Evolutionary conservation across 35 echinoderm and acorn worm species (phyloP).

Genomic region (Nesometra sesokonis): DNA sequence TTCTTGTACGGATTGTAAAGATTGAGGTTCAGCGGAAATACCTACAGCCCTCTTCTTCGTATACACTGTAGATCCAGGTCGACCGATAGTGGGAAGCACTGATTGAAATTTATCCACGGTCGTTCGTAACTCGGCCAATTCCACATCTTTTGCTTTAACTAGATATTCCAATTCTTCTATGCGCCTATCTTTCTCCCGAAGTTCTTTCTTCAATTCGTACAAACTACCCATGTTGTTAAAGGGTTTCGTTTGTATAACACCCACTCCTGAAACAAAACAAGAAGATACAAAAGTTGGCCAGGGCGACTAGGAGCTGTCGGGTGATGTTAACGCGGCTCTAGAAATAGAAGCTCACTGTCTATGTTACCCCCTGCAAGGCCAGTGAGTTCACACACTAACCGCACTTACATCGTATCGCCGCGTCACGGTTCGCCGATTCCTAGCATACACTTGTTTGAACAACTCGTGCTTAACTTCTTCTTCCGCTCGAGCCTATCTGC

Average conservation of each 20-base stretch:
- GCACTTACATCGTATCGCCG: background rate
- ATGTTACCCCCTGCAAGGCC: background rate
- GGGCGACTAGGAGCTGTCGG: background rate
- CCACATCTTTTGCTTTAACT: background rate
- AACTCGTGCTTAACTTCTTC: background rate
- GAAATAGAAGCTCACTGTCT: background rate
- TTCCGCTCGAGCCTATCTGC: background rate
- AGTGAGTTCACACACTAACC: background rate
- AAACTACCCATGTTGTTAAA: conserved; percentile 15
- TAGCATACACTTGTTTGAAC: background rate
- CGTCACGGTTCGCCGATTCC: background rate
- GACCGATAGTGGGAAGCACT: background rate
- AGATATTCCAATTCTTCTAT: background rate
- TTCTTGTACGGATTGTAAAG: conserved; percentile 4
- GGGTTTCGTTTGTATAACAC: background rate
- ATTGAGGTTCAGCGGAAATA: conserved; percentile 15
- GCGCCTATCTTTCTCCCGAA: background rate
- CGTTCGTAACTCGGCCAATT: conserved; percentile 8
- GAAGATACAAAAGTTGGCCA: background rate
- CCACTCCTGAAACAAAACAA: background rate
- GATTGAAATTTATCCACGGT: conserved; percentile 19
- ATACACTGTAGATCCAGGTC: background rate
- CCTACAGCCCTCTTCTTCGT: background rate
- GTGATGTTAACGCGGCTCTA: background rate
- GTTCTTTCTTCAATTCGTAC: background rate